Evolutionary conservation across 2,113 vertebrate genomes (phyloP), one percentile per base, ranked within the genome.

Genomic region (Dicentrarchus labrax): DNA sequence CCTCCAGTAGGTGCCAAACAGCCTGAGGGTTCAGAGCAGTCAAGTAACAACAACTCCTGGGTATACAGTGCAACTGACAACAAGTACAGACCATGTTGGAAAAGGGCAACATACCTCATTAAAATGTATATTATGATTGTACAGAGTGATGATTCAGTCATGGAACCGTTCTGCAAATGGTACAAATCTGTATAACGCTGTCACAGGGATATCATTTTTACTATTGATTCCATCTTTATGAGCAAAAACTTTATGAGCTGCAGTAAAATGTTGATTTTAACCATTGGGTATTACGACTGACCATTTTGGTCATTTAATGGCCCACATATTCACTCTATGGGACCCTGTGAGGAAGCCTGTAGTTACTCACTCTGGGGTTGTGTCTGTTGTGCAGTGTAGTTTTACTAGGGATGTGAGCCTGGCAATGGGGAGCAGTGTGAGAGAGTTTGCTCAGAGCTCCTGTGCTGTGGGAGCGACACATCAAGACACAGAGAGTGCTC

Each of bases 401-500:
- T 90, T 88, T 70, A 83, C 78, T 70, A 7, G 74, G 57, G 81
- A 84, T 76, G 83, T 62, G 87, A 88, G 82, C 66, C 80, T n/a
- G 82, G 83, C 87, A 66, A 56, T 78, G 70, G 70, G 68, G 54
- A 87, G 85, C 88, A 21, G 88, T 92, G 90, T 91, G 90, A 86
- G 88, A 91, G 92, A 90, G 90, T 91, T 92, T 87, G 82, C 87
- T 87, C 76, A 53, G 72, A 86, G 80, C 85, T 88, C 86, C 88
- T 78, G 88, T 85, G 85, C 91, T 91, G 88, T 92, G 92, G 87
- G 92, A 93, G 91, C 82, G 83, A 83, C 91, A 87, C 93, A 88
- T 87, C 80, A 80, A 93, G 90, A 92, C 86, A 94, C 93, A 94
- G 94, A 93, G 92, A 89, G 86, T 2, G 80, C 92, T 94, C 91